Evolutionary conservation across 2,113 vertebrate species (phyloP), one percentile per base, ranked within the genome.

Genomic region (Charina bottae): DNA sequence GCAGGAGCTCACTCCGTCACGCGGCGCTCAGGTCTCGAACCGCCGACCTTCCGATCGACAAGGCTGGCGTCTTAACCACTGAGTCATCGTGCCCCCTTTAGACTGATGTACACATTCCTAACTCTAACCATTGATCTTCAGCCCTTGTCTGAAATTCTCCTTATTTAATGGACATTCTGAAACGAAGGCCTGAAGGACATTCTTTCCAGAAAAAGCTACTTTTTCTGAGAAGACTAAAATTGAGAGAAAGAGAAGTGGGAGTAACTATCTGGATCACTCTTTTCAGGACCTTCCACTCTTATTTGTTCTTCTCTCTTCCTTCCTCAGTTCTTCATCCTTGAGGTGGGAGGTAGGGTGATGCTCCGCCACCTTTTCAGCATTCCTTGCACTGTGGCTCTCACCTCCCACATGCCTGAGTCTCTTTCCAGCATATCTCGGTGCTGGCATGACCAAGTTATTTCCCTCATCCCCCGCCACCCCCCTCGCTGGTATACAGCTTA

Each of bases 401-500:
- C 10, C 60, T 0, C 90, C 93, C 55, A 11, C 37, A 92, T 33
- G 58, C 13, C 7, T 90, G 60, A 55, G 9, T 53, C 10, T 0
- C 10, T 24, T n/a, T 60, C 56, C 12, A 8, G 23, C 56, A 49
- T 64, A 89, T 94, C 95, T 96, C 95, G 56, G 92, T 95, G 95
- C 95, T 93, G 92, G 91, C 93, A 90, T 59, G 59, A 93, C 95
- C 93, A 89, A 23, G 94, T 94, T 92, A 28, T 58, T 87, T 37
- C 1, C 28, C 10, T n/a, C 6, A 7, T 19, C 96, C 94, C 62
- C 10, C 2, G 3, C 33, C 68, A 3, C 28, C 68, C 85, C 85
- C 55, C n/a, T 56, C 59, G 91, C 97, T 97, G 97, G 88, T 97
- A 96, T 92, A 97, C 95, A 97, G 95, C 96, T 98, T 97, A 97